A percentile compares a stretch with the other conserved stretches of the same genome.
phyloP scores from a whole-genome alignment of 2,797 vertebrate species.

The Microhierax caerulescens region DNA sequence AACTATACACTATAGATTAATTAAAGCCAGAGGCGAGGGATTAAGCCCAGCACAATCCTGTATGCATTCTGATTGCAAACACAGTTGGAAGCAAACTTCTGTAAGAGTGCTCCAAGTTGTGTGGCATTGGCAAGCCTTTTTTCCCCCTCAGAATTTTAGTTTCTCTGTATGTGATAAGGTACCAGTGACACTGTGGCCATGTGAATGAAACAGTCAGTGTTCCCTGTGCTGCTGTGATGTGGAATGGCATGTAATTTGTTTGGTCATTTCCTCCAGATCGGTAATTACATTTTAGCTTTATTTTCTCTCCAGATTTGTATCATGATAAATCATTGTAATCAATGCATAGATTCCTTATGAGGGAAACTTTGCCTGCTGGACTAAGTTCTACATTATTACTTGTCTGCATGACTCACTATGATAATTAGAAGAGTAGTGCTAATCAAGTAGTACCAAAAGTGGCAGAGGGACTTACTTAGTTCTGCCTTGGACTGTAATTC shows the following conservation, averaged over 20 bases:
- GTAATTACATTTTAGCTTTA: background rate
- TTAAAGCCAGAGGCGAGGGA: conserved; percentile 20
- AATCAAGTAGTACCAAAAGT: background rate
- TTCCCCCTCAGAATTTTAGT: background rate
- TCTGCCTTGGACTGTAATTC: background rate
- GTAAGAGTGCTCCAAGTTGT: background rate
- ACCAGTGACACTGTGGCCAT: background rate
- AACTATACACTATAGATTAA: conserved; percentile 29
- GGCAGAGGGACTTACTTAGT: background rate
- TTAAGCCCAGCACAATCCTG: conserved; percentile 26
- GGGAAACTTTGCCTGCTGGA: background rate
- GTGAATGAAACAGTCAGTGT: background rate
- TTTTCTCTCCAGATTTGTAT: background rate
- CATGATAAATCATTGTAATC: background rate
- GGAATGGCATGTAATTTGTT: background rate
- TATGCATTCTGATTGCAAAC: background rate
- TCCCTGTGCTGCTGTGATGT: background rate
- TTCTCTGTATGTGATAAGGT: background rate
- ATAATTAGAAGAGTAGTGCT: background rate
- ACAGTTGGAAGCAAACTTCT: conserved; percentile 2
- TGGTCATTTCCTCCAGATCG: background rate
- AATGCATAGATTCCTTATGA: background rate
- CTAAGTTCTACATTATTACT: background rate
- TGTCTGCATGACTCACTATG: background rate
- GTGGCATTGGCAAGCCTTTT: background rate